Percentiles rank a stretch among this genome's conserved stretches.
These are phyloP conservation scores for Columba livia DNA, from an alignment of 2,113 vertebrate genomes.

Conservation along the genomic window DNA sequence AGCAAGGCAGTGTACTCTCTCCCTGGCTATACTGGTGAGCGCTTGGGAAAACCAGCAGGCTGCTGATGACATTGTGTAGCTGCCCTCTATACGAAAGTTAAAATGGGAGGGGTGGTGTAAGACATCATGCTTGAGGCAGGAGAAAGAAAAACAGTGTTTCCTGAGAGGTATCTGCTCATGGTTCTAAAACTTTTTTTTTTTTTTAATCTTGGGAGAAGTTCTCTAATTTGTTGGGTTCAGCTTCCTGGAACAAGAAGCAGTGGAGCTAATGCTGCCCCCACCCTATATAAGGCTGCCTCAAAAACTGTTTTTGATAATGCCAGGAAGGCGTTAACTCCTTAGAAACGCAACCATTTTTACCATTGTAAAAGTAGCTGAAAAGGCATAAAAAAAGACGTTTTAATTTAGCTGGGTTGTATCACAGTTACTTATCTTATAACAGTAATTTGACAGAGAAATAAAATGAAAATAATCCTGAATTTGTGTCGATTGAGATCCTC, in stretches of 20 bases:
- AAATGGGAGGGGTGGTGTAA: not conserved
- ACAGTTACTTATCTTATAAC: not conserved
- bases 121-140: not conserved
- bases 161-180: not conserved
- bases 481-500: not conserved
- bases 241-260: not conserved
- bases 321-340: not conserved
- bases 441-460: not conserved
- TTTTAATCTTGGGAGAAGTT: not conserved
- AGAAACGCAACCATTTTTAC: not conserved
- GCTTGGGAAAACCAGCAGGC: not conserved
- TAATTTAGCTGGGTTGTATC: not conserved
- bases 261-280: not conserved
- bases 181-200: not conserved
- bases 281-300: not conserved
- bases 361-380: not conserved
- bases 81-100: not conserved
- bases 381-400: not conserved
- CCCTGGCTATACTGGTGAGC: not conserved
- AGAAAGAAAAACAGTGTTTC: not conserved
- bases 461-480: not conserved
- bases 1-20: not conserved
- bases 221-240: not conserved
- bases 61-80: not conserved
- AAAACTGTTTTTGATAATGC: not conserved